Base-by-base conservation (phyloP, 2,888 invertebrate species). In the Leucophora obtusa region DNA sequence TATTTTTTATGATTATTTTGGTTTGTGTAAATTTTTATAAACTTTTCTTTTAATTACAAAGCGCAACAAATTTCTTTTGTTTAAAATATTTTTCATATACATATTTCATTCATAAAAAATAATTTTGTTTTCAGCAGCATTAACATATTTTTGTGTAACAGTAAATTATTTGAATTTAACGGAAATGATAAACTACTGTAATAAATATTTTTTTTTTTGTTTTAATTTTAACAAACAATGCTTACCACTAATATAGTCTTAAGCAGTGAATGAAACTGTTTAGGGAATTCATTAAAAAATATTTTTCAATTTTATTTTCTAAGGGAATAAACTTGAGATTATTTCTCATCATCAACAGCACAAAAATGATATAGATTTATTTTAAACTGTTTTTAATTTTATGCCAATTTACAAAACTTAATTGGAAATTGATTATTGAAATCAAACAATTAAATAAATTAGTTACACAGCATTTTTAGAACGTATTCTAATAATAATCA, bases 51-150 rank as follows among this genome's bases (percentile, higher is more conserved):
- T 68, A 74, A 74, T 60, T 68, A 74, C 60, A 74, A 68, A 60
- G 74, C 74, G 60, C 74, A 65, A 68, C 68, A 53, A 60, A 74
- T 74, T 66, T 73, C 68, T 68, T 60, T 74, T 75, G 62, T 75
- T 74, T 0, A 59, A 28, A 65, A 59, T 38, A 54, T 17, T 65
- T 3, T 28, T 6, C 28, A 28, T 28, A 6, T 6, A 28, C 6
- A 6, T 28, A 6, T 6, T 28, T 51, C 50, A 17, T 59, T 17
- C 38, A 50, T 9, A 56, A 56, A 38, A 35, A n/a, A 28, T 11
- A 5, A 38, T 28, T 47, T 59, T 65, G 24, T 43, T 60, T 54
- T n/a, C 17, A 33, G 11, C 17, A 33, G 18, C n/a, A 59, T 2
- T 4, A 7, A 28, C 28, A 47, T 63, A 28, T 17, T 53, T 68